Base-by-base conservation (phyloP, 2,113 vertebrate species). In the Poecile atricapillus region DNA sequence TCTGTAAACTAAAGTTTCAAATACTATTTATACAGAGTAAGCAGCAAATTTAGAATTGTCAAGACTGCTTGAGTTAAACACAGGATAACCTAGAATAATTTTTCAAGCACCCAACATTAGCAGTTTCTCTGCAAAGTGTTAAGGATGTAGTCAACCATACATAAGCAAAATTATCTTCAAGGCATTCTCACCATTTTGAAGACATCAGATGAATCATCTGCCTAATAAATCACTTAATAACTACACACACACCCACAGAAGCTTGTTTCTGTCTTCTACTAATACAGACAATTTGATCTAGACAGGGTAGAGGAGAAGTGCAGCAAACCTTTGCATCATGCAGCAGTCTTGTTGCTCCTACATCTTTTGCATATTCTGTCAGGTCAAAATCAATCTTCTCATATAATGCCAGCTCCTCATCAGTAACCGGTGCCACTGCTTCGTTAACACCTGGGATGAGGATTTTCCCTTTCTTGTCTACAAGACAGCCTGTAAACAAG, bases 381-480 rank as follows among this genome's bases (percentile, higher is more conserved):
- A 99, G 27, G 85, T 99, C 99, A 76, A 99, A 99, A 73, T 99
- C 99, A 24, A 99, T 99, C 76, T 98, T 97, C 50, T 99, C 98
- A 41, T 99, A 99, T 4, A 99, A 97, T 9, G 95, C 59, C 78
- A 93, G 97, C 90, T 99, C 99, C 35, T 99, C 98, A 2, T 98
- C 97, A 1, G 98, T 99, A 83, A 99, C 31, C 3, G 98, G 90
- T 3, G 98, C 99, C 90, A 99, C 99, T 0, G 97, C 83, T 7
- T 99, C 98, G 8, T 97, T 95, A 7, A 99, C 94, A 44, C 98
- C 99, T 2, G 99, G 99, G 60, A 99, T 87, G 52, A 98, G 96
- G 90, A 99, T 99, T 76, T 97, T 87, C 96, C 99, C 98, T 89
- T 97, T 99, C 35, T 80, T 98, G 96, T 99, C 98, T 46, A 99